Evolutionary conservation across 1,140 invertebrate species (phyloP).

Genomic region (Cyphomyrmex costatus): DNA sequence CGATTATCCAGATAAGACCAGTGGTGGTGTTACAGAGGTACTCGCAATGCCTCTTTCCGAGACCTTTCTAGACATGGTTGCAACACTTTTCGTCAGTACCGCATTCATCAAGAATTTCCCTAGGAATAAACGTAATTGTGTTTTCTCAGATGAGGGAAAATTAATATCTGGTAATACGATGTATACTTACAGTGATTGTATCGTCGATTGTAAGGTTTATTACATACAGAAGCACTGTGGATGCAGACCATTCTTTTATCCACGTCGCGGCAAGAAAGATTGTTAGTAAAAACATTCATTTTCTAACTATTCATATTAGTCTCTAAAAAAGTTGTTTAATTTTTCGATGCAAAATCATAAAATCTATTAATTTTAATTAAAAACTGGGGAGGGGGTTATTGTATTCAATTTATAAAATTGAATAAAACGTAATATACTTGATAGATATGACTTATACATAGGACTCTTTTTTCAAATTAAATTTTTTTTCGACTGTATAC

Average conservation of each 20-base stretch:
- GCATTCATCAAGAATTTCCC: slow-evolving; percentile 62
- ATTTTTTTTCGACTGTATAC: neutral
- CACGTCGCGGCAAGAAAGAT: slow-evolving; percentile 61
- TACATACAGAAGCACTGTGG: slow-evolving; percentile 86
- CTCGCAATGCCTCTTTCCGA: slow-evolving; percentile 70
- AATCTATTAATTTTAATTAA: slow-evolving; percentile 3
- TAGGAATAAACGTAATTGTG: slow-evolving; percentile 86
- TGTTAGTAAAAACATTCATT: slow-evolving; percentile 31
- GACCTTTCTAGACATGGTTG: slow-evolving; percentile 70
- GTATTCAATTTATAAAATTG: neutral
- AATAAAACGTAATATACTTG: neutral
- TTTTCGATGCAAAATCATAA: neutral
- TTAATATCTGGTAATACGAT: slow-evolving; percentile 53
- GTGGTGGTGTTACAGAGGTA: slow-evolving; percentile 78
- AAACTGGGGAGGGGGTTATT: neutral
- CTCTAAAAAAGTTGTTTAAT: neutral
- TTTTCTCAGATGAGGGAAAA: slow-evolving; percentile 85
- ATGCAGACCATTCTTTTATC: slow-evolving; percentile 87
- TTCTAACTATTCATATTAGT: neutral
- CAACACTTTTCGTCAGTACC: slow-evolving; percentile 72
- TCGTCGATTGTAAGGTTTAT: slow-evolving; percentile 87
- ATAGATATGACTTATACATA: too few relatives aligned
- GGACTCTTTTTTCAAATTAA: neutral
- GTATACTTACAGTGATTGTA: slow-evolving; percentile 88
- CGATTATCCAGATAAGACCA: slow-evolving; percentile 85